These are phyloP conservation scores for Tragelaphus buxtoni DNA, from an alignment of 2,113 vertebrate genomes.

Conservation along the genomic window DNA sequence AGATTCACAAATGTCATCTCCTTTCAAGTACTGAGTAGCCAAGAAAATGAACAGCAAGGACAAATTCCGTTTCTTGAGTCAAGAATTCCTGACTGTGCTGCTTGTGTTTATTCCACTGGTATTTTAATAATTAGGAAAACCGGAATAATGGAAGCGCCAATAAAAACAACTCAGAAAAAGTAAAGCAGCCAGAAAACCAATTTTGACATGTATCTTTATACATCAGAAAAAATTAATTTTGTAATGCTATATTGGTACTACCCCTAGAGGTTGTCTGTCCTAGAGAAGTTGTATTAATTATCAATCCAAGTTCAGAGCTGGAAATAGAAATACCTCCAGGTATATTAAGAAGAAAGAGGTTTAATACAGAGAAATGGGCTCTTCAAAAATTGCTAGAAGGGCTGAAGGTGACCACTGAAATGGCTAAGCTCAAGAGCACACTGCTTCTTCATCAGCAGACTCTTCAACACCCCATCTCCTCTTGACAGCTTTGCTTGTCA, in stretches of 20 bases:
- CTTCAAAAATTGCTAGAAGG: not conserved
- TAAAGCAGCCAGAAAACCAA: not conserved
- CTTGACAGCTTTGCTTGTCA: not conserved
- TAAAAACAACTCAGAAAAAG: not conserved
- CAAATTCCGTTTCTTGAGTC: not conserved
- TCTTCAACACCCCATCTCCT: not conserved
- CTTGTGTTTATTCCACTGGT: not conserved
- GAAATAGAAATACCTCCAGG: not conserved
- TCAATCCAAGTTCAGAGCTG: not conserved
- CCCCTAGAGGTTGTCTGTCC: not conserved
- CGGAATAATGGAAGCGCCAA: not conserved
- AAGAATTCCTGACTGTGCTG: not conserved
- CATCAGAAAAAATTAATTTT: not conserved
- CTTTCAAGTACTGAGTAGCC: not conserved
- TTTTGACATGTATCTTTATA: not conserved
- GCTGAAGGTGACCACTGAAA: not conserved
- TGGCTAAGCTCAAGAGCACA: not conserved
- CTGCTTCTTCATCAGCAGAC: not conserved
- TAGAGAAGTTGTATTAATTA: not conserved
- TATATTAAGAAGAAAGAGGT: not conserved
- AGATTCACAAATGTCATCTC: not conserved
- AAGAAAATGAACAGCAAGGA: not conserved
- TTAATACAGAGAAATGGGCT: not conserved
- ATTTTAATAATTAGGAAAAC: not conserved
- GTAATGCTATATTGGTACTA: not conserved